These are phyloP conservation scores for Dufourea novaeangliae DNA, from an alignment of 1,140 invertebrate species.

Conservation along the genomic window DNA sequence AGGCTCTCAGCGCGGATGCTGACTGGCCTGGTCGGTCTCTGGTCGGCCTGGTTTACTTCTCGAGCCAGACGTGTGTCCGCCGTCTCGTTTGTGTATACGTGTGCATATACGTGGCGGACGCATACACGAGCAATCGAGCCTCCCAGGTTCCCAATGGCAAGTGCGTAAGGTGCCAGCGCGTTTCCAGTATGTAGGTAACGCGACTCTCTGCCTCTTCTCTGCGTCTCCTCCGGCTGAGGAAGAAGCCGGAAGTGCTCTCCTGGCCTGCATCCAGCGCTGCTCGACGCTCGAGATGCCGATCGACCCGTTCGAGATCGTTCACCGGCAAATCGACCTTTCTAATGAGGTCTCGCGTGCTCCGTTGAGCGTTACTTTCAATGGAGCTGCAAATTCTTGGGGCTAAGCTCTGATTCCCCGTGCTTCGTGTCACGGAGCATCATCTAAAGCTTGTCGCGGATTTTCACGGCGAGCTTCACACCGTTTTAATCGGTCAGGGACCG, in stretches of 20 bases:
- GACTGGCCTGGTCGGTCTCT: conserved; percentile 74
- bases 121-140: not conserved
- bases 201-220: conserved; percentile 53
- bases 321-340: not conserved
- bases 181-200: conserved; percentile 73
- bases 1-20: conserved; percentile 73
- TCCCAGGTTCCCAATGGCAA: conserved; percentile 41
- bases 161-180: conserved; percentile 72
- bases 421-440: too few species aligned
- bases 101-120: conserved; percentile 3
- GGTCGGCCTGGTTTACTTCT: conserved; percentile 81
- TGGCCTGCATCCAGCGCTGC: conserved; percentile 73
- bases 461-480: too few species aligned
- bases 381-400: too few species aligned
- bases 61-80: conserved; percentile 44
- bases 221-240: not conserved
- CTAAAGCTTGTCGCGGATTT: too few species aligned
- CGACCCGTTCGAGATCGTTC: not conserved
- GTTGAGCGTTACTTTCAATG: conserved; percentile 55
- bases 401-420: not conserved
- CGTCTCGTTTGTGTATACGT: conserved; percentile 21
- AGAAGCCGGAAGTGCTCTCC: conserved; percentile 67
- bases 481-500: too few species aligned
- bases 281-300: not conserved
- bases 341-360: not conserved